Percentiles rank a stretch among this genome's conserved stretches.
Evolutionary conservation across 2,888 invertebrate genomes (phyloP).

Genomic region (Zaprionus bogoriensis): DNA sequence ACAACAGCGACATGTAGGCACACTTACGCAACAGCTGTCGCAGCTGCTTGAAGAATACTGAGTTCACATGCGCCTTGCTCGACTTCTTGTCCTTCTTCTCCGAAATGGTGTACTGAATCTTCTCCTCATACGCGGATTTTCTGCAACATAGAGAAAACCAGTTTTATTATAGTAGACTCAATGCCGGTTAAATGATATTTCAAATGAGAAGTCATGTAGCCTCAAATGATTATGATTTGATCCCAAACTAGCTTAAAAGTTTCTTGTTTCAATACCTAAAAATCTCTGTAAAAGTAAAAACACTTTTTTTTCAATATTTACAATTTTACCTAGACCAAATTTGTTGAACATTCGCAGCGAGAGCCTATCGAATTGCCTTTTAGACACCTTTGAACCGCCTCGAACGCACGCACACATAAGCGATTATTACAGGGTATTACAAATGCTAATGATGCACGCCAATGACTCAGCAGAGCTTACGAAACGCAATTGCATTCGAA

Average conservation of each 20-base stretch:
- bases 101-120: slow-evolving; percentile 91
- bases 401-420: too few species aligned
- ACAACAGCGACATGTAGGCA: background rate
- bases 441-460: background rate
- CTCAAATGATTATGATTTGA: too few species aligned
- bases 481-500: background rate
- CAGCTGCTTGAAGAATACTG: slow-evolving; percentile 88
- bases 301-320: background rate
- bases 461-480: background rate
- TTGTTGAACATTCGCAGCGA: too few species aligned
- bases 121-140: slow-evolving; percentile 86
- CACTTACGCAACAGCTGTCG: slow-evolving; percentile 85
- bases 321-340: too few species aligned
- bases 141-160: slow-evolving; percentile 74
- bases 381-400: background rate
- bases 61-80: slow-evolving; percentile 90
- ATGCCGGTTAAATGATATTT: too few species aligned
- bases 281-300: background rate
- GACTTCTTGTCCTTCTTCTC: slow-evolving; percentile 86
- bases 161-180: too few species aligned
- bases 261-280: too few species aligned
- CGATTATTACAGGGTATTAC: background rate
- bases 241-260: too few species aligned
- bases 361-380: too few species aligned
- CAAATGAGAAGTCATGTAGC: background rate